Evolutionary conservation across 2,113 vertebrate species (phyloP).

Genomic region (Cyrtonyx montezumae): DNA sequence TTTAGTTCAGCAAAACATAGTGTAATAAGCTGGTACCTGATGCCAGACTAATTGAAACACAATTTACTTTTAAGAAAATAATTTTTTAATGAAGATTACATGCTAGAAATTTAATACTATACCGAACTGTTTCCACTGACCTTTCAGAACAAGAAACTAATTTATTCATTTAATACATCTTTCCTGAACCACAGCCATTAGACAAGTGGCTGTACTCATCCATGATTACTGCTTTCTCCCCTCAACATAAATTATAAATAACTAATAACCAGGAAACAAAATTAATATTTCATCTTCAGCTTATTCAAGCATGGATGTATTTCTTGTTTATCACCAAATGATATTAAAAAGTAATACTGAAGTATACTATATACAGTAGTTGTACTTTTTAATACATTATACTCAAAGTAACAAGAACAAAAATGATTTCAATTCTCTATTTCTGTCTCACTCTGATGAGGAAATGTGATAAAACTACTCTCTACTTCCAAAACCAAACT

Average conservation of each 20-base stretch:
- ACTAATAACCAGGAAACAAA: conserved; percentile 6
- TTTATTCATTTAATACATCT: conserved; percentile 48
- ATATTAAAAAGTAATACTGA: background rate
- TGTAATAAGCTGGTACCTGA: background rate
- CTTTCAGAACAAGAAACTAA: conserved; percentile 31
- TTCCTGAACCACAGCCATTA: conserved; percentile 22
- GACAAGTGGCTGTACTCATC: conserved; percentile 9
- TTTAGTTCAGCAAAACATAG: background rate
- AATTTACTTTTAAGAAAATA: conserved; percentile 29
- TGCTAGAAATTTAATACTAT: conserved; percentile 17
- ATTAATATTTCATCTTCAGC: conserved; percentile 40
- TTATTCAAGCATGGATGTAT: background rate
- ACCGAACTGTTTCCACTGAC: conserved; percentile 15
- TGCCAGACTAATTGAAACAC: conserved; percentile 2
- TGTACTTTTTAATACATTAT: background rate
- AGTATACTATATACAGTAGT: background rate
- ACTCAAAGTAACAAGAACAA: background rate
- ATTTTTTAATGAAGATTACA: conserved; percentile 41
- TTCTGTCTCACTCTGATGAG: background rate
- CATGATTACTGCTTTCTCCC: background rate
- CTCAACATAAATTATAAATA: conserved; percentile 57
- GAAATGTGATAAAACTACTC: background rate
- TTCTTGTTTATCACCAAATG: background rate
- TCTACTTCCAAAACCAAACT: background rate
- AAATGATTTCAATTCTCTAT: background rate